A percentile compares a stretch with the other conserved stretches of the same genome.
Evolutionary conservation across 1,140 invertebrate genomes (phyloP).

Genomic region (Zaprionus camerounensis): DNA sequence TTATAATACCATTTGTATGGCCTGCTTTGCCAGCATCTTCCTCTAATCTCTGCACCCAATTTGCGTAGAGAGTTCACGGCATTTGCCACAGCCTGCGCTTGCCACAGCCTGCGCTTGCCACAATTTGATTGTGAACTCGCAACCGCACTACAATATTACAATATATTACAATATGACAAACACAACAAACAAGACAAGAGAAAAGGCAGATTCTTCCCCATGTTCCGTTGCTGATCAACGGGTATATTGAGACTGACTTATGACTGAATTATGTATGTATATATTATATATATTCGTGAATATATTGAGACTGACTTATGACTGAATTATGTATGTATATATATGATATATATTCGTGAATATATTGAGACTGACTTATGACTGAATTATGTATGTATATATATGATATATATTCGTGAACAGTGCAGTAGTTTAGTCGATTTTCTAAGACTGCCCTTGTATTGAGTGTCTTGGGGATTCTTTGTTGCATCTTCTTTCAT

Average conservation of each 20-base stretch:
- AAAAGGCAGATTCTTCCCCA: background rate
- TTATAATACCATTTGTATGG: background rate
- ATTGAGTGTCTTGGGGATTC: no score
- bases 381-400: no score
- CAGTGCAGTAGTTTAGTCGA: no score
- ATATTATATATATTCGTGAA: no score
- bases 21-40: background rate
- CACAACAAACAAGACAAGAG: background rate
- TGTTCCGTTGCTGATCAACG: background rate
- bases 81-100: background rate
- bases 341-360: no score
- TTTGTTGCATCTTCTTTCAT: no score
- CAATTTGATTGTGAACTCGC: constrained; percentile 6
- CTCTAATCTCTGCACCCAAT: constrained; percentile 15
- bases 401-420: no score
- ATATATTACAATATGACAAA: constrained; percentile 1
- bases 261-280: no score
- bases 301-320: background rate
- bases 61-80: constrained; percentile 1
- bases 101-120: background rate
- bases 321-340: no score
- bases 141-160: constrained; percentile 6
- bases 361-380: no score
- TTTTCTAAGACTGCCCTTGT: background rate
- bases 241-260: background rate